Evolutionary conservation across 92 coral and sea anemone species (phyloP), one percentile per base, ranked within the genome.

Genomic region (Epizoanthus illoricatus): DNA sequence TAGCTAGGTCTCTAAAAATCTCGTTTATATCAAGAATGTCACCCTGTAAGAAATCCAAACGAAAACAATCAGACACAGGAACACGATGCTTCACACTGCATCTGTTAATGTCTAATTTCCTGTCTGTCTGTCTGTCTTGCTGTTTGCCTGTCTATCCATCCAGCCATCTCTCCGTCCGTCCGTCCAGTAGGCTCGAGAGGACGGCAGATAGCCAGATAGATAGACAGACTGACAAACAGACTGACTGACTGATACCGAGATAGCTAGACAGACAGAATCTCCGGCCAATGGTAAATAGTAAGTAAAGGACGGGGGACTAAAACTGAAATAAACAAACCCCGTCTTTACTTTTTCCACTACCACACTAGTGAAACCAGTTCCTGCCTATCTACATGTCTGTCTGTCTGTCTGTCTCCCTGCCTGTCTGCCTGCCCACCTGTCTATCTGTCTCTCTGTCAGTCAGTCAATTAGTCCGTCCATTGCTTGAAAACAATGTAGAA

Each of bases 11-110:
- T 74, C 86, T 84, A 69, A 87, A 87, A 67, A 87, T 87, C 60
- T 87, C 90, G 73, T 87, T 87, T 19, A 87, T 81, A 58, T 87
- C 90, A 33, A 87, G 79, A 58, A 87, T 71, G 60, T 87, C 90
- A 42, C 86, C 84, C 90, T 87, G 79, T 61, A 76, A 61, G n/a
- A n/a, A 40, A 7, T 11, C 55, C 8, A 49, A 49, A 49, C 15
- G 10, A 49, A 8, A 49, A 2, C 36, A 2, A 67, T 9, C 43
- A 57, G 58, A 72, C 13, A 19, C 2, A 24, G 12, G n/a, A 36
- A 11, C 62, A 73, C 5, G 75, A 73, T 73, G 17, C 55, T 49
- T 49, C 55, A 49, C 55, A 49, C 15, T 8, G 55, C 11, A 49
- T 7, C 55, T 49, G 55, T 11, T 49, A 9, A 49, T 49, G 2